Percentiles rank a stretch among this genome's conserved stretches.
These are phyloP conservation scores for Oriolus oriolus DNA, from an alignment of 2,113 vertebrate species.

Conservation along the genomic window DNA sequence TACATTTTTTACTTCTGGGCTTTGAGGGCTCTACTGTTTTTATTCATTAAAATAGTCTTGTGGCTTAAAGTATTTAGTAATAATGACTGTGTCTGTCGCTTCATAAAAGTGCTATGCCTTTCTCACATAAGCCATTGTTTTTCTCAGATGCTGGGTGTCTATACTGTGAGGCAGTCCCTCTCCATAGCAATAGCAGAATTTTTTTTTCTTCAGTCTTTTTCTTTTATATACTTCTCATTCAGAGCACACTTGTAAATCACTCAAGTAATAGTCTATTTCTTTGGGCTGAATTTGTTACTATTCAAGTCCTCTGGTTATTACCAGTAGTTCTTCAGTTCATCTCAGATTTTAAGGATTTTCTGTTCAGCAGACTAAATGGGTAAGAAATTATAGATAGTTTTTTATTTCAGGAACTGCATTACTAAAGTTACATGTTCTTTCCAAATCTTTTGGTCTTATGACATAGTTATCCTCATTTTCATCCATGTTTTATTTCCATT, in stretches of 20 bases:
- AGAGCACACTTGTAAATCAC: slow-evolving; percentile 5
- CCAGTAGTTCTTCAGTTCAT: background rate
- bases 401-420: background rate
- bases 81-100: background rate
- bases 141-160: background rate
- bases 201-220: background rate
- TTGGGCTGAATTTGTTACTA: slow-evolving; percentile 1
- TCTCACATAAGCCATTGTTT: background rate
- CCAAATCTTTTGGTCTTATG: background rate
- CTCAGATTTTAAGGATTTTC: slow-evolving; percentile 14
- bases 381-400: background rate
- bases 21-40: background rate
- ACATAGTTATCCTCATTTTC: slow-evolving; percentile 5
- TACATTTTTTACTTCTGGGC: background rate
- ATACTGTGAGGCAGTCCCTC: background rate
- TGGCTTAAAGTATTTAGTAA: background rate
- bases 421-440: background rate
- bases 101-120: background rate
- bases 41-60: background rate
- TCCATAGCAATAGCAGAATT: background rate
- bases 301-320: slow-evolving; percentile 33
- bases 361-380: background rate
- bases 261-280: slow-evolving; percentile 22
- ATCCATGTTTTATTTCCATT: slow-evolving; percentile 13
- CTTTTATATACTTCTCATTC: background rate